These are phyloP conservation scores for Grallaria varia DNA, from an alignment of 2,113 vertebrate species.

Conservation along the genomic window DNA sequence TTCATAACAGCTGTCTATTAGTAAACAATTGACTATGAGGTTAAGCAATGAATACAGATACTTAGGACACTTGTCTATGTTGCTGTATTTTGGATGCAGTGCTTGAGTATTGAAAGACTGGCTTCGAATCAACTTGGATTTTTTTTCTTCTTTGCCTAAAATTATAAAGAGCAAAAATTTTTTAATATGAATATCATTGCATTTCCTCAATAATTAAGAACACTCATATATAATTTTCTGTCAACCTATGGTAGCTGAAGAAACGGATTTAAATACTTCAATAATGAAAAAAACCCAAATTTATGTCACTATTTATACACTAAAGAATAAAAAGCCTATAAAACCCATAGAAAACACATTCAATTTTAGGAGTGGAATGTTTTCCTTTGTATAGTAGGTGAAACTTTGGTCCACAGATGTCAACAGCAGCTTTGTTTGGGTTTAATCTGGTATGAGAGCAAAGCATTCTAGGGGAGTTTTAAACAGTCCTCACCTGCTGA, in stretches of 20 bases:
- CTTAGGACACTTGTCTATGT: constrained; percentile 83
- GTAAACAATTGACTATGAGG: neutral
- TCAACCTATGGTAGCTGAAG: neutral
- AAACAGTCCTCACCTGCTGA: constrained; percentile 71
- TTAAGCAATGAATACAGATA: constrained; percentile 64
- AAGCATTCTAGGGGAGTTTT: neutral
- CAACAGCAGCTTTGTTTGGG: neutral
- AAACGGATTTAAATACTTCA: neutral
- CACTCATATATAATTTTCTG: neutral
- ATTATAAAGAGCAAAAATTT: constrained; percentile 4
- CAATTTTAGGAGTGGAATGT: neutral
- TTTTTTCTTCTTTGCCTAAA: constrained; percentile 90
- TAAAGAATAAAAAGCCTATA: neutral
- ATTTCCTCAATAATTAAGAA: neutral
- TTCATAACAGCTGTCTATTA: neutral
- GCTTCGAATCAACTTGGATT: constrained; percentile 90
- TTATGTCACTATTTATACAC: neutral
- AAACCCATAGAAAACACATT: neutral
- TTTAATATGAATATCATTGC: neutral
- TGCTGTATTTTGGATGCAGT: constrained; percentile 83
- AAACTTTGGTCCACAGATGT: neutral
- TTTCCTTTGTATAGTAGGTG: neutral
- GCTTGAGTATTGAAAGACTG: constrained; percentile 92
- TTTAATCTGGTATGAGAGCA: neutral
- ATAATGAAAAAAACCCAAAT: neutral